Base-by-base conservation (phyloP, 1,140 invertebrate genomes). In the Hypothenemus hampei region DNA sequence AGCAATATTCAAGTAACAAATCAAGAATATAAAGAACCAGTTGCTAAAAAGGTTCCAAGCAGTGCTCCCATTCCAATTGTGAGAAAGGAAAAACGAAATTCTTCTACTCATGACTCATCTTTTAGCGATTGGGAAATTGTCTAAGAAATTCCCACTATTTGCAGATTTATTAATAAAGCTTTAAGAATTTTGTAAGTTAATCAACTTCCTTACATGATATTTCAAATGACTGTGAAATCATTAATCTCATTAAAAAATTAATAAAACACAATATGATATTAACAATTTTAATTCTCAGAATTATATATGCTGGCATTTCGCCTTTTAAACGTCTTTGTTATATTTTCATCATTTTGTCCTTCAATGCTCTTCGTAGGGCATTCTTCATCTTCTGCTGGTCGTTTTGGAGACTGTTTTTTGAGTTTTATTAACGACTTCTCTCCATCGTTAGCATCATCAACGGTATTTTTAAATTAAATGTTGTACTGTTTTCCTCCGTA, bases 211-310 rank as follows among this genome's bases (percentile, higher is more conserved):
- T n/a, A n/a, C n/a, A n/a, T n/a, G n/a, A n/a, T n/a, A n/a, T n/a
- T n/a, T n/a, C n/a, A n/a, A n/a, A n/a, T n/a, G n/a, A n/a, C n/a
- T n/a, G n/a, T n/a, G n/a, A n/a, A n/a, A n/a, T n/a, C n/a, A n/a
- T n/a, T n/a, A n/a, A n/a, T n/a, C n/a, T n/a, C n/a, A n/a, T 6
- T 6, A 26, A 26, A 26, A 26, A 26, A 26, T 77, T 91, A 26
- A 26, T 26, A 6, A 26, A 26, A 26, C 11, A 5, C 11, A 26
- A 26, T 26, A 26, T 6, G 24, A 26, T 26, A 6, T 11, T 11
- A 11, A 26, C 5, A 26, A 26, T 26, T 26, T 26, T 26, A 26
- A 26, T 11, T 11, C 24, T 41, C 39, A 6, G 18, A 11, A 20
- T 41, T 19, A 11, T 64, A 65, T 23, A 65, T 50, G 29, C 41